A percentile compares a stretch with the other conserved stretches of the same genome.
phyloP scores from a whole-genome alignment of 2,113 vertebrate genomes.

The Sinocyclocheilus grahami region DNA sequence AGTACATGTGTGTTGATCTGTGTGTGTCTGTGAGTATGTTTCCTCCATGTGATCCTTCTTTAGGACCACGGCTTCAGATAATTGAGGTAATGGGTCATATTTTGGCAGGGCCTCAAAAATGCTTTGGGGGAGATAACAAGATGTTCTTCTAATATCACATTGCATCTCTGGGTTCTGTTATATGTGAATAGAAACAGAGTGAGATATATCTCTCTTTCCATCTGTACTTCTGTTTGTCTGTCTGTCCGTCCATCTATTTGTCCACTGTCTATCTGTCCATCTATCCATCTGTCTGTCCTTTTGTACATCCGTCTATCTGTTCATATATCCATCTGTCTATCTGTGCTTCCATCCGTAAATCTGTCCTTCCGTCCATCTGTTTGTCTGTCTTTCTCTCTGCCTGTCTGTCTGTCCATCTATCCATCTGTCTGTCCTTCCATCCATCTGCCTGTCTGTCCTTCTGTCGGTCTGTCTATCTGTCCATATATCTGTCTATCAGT shows the following conservation, averaged over 20 bases:
- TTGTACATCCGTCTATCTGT: background rate
- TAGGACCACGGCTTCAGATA: conserved; percentile 71
- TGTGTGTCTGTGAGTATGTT: conserved; percentile 49
- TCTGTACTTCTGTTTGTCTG: background rate
- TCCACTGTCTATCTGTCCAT: background rate
- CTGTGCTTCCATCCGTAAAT: background rate
- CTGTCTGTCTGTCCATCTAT: no score
- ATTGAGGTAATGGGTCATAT: conserved; percentile 73
- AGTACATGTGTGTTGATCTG: conserved; percentile 34
- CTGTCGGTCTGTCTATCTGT: no score
- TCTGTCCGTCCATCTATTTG: background rate
- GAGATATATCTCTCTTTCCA: background rate
- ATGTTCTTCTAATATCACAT: conserved; percentile 60
- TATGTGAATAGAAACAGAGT: background rate
- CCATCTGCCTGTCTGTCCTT: no score
- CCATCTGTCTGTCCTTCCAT: background rate
- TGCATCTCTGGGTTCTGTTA: conserved; percentile 58
- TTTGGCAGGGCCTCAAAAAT: conserved; percentile 69
- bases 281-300: background rate
- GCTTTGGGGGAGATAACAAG: conserved; percentile 59
- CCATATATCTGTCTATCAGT: no score
- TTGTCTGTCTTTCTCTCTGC: background rate
- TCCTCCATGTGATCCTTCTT: conserved; percentile 70
- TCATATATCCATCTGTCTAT: background rate
- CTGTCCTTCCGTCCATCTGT: background rate